Base-by-base conservation (phyloP, 2,113 vertebrate species). In the Sphaerodactylus townsendi region DNA sequence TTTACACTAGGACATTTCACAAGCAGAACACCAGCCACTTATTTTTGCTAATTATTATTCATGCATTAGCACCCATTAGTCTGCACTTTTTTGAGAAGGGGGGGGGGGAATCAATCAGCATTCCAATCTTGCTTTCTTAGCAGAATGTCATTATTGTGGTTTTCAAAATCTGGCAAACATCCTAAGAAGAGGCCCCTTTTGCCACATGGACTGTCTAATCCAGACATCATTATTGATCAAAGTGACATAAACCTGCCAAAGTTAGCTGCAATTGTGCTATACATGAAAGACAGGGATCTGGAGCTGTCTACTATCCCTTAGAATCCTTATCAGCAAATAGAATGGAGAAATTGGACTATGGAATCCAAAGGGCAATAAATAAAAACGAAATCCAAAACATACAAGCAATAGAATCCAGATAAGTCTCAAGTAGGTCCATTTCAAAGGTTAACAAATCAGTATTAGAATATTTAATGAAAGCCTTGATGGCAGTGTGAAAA, bases 41-140 rank as follows among this genome's bases (percentile, higher is more conserved):
- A 92, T 95, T 96, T 95, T 90, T n/a, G 76, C 93, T 96, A 95
- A 96, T 95, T 96, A 95, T 96, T 95, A 96, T 95, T 95, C 96
- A 93, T 91, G 91, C 94, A 94, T 96, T 96, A 95, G 89, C 1
- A 21, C 91, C 92, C 93, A 95, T 95, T 96, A 96, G 92, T 95
- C 93, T 94, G 93, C 94, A 95, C 92, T 92, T 92, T 90, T 70
- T 89, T 90, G 84, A 39, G 84, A 90, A 94, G 75, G 48, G 68
- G 64, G n/a, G n/a, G 41, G 83, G 93, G 92, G 90, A 92, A 96
- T 96, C 94, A 95, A 92, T 92, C 90, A 93, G 90, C 87, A 94
- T 94, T 96, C 90, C 93, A 92, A 95, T 94, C 95, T 95, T 92
- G 93, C 91, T 95, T 94, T 92, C 91, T 94, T 95, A 95, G 94